Evolutionary conservation across 2,888 invertebrate genomes (phyloP).

Genomic region (Agrotis ipsilon): DNA sequence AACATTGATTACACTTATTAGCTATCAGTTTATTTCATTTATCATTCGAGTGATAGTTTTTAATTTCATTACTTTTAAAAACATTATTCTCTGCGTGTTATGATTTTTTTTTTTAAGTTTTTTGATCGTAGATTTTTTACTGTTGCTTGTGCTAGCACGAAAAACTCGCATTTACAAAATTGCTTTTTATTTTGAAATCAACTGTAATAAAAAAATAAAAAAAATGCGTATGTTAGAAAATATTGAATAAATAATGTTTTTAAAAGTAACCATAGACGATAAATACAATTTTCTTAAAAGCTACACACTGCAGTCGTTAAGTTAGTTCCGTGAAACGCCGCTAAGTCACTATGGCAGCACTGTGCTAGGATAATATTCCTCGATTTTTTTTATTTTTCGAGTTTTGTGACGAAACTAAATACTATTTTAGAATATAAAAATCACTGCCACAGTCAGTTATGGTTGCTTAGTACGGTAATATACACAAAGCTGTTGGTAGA

Average conservation of each 20-base stretch:
- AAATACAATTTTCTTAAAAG: slow-evolving; percentile 46
- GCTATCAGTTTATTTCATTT: slow-evolving; percentile 59
- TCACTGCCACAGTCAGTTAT: slow-evolving; percentile 59
- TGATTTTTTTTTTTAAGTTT: no score
- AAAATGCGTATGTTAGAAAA: background rate
- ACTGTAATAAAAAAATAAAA: no score
- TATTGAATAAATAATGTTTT: slow-evolving; percentile 35
- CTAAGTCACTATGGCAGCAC: slow-evolving; percentile 63
- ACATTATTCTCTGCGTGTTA: slow-evolving; percentile 13
- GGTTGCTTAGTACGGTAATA: slow-evolving; percentile 28
- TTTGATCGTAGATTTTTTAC: slow-evolving; percentile 6
- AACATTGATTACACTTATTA: slow-evolving; percentile 45
- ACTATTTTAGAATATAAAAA: slow-evolving; percentile 37
- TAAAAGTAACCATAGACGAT: slow-evolving; percentile 46
- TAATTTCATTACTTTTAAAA: slow-evolving; percentile 43
- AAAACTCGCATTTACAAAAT: no score
- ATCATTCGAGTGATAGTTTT: slow-evolving; percentile 46
- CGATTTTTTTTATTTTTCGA: slow-evolving; percentile 5
- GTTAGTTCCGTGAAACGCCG: slow-evolving; percentile 51
- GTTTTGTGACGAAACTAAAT: slow-evolving; percentile 31
- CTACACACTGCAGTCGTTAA: slow-evolving; percentile 64
- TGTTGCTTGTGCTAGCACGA: background rate
- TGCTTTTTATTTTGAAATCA: background rate
- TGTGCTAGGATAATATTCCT: slow-evolving; percentile 48
- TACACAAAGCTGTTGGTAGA: slow-evolving; percentile 53